Evolutionary conservation across 2,888 invertebrate genomes (phyloP).

Genomic region (Acrobasis repandana): DNA sequence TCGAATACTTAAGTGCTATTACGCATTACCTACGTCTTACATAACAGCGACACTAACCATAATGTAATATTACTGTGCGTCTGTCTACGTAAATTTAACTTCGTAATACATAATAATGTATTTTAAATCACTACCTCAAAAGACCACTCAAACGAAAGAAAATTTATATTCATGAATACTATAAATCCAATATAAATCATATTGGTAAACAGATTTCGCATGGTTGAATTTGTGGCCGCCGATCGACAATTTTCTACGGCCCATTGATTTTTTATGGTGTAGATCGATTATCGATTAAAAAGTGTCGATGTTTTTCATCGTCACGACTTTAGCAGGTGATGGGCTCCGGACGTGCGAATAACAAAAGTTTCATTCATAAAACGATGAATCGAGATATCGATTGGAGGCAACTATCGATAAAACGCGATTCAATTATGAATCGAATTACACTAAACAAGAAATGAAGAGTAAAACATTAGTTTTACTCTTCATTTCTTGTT

Average conservation of each 20-base stretch:
- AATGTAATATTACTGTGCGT: background rate
- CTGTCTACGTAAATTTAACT: background rate
- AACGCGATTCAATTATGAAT: background rate
- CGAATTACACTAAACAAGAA: too few species aligned
- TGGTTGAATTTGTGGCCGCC: conserved; percentile 11
- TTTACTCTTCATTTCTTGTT: too few species aligned
- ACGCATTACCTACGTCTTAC: background rate
- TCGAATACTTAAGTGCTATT: background rate
- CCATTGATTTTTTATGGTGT: conserved; percentile 29
- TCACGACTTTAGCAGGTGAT: conserved; percentile 32
- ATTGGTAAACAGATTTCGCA: conserved; percentile 12
- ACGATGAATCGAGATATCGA: conserved; percentile 7
- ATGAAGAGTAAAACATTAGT: too few species aligned
- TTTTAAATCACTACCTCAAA: background rate
- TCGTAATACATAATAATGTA: background rate
- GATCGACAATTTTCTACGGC: conserved; percentile 31
- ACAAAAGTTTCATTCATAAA: conserved; percentile 21
- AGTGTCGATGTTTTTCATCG: conserved; percentile 24
- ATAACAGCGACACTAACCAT: background rate
- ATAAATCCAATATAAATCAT: background rate
- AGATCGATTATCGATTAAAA: conserved; percentile 21
- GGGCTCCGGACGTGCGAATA: conserved; percentile 23
- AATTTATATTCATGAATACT: background rate
- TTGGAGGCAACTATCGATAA: conserved; percentile 10
- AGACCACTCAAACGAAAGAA: background rate